Evolutionary conservation across 2,888 invertebrate species (phyloP).

Genomic region (Sympetrum striolatum): DNA sequence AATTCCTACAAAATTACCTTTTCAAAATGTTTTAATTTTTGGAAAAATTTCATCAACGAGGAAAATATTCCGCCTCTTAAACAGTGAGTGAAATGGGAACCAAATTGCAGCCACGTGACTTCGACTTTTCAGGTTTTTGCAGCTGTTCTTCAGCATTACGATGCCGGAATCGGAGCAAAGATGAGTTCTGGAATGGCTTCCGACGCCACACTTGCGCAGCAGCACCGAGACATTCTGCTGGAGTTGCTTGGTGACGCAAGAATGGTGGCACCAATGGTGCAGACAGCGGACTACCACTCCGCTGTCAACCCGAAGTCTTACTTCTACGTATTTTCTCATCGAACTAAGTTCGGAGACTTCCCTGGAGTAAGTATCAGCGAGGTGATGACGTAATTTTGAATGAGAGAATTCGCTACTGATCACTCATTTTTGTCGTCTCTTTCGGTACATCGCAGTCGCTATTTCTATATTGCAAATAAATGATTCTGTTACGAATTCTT

Average conservation of each 20-base stretch:
- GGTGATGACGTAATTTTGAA: too few species aligned
- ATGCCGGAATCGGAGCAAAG: slow-evolving; percentile 66
- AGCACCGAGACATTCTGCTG: slow-evolving; percentile 79
- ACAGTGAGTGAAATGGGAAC: too few species aligned
- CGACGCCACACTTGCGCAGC: slow-evolving; percentile 66
- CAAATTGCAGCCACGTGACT: too few species aligned
- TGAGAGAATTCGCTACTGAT: too few species aligned
- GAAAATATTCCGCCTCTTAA: too few species aligned
- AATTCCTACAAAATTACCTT: too few species aligned
- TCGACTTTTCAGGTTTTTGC: slow-evolving; percentile 54
- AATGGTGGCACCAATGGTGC: slow-evolving; percentile 80
- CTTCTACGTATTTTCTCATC: slow-evolving; percentile 89
- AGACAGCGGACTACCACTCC: slow-evolving; percentile 78
- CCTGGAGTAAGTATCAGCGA: slow-evolving; percentile 74
- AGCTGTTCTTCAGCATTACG: slow-evolving; percentile 56
- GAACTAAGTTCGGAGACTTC: slow-evolving; percentile 79
- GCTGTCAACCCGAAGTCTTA: slow-evolving; percentile 78
- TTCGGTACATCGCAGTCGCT: too few species aligned
- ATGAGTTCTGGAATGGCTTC: slow-evolving; percentile 55
- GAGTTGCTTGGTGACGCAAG: slow-evolving; percentile 90
- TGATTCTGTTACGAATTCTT: too few species aligned
- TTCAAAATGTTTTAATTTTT: too few species aligned
- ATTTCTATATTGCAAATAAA: too few species aligned
- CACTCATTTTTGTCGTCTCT: too few species aligned
- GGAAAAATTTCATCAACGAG: too few species aligned